Evolutionary conservation across 1,140 invertebrate species (phyloP), one percentile per base, ranked within the genome.

Genomic region (Calycopis cecrops): DNA sequence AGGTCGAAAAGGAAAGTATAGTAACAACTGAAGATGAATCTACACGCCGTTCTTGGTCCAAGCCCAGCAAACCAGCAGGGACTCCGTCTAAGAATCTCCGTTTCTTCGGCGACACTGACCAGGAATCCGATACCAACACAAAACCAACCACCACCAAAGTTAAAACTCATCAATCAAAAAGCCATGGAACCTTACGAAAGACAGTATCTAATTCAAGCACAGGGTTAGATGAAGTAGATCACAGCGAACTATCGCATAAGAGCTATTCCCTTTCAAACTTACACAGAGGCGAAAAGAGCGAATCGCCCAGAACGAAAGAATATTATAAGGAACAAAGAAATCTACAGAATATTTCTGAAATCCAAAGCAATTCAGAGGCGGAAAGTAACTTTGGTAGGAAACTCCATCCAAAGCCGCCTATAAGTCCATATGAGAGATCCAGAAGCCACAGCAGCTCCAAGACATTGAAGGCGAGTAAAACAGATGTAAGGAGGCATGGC

Each of bases 91-190:
- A 94, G 68, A 94, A 91, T 80, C 87, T 95, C 4, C 89, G 94
- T 33, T 95, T 94, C 87, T 95, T 94, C 76, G 94, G 94, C 1
- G 94, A 95, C 74, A 94, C 93, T 1, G 94, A 95, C 72, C 87
- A 90, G 49, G 93, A 94, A 67, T 93, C 93, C 4, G 91, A 91
- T 76, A 85, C 85, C 9, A 90, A 89, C 58, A 55, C 81, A 53
- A 79, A 88, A 67, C 62, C 79, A 56, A 67, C 70, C 34, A 37
- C 71, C 44, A 62, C 66, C 64, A 66, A 89, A 73, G 62, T 67
- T 50, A 70, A 78, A 54, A 73, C 63, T 35, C 67, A 73, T 55
- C 59, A 69, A 35, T 49, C 60, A 1, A 73, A 79, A 68, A 59
- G 52, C 7, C 74, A 85, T 56, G 65, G 67, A 34, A 72, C 80